These are phyloP conservation scores for Chrysolina oricalcia DNA, from an alignment of 2,888 invertebrate genomes.

Conservation along the genomic window DNA sequence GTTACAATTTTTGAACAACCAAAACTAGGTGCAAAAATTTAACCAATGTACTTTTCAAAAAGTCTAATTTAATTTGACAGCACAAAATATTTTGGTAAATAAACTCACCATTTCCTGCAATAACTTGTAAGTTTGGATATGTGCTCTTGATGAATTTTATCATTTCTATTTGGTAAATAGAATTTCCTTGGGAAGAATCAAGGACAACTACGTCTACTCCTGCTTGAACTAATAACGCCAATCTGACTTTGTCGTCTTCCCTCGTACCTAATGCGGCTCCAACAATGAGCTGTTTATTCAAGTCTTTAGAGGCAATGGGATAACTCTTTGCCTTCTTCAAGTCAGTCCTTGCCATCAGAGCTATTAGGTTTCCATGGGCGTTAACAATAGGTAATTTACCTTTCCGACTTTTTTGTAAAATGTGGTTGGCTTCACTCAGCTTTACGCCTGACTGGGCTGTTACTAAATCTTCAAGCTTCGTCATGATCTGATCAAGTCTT, in stretches of 20 bases:
- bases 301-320: constrained; percentile 97
- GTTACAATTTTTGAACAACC: too few species aligned
- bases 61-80: not conserved
- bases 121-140: constrained; percentile 91
- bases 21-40: too few species aligned
- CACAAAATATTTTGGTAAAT: not conserved
- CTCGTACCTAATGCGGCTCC: constrained; percentile 96
- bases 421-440: constrained; percentile 92
- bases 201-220: constrained; percentile 97
- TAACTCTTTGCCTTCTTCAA: constrained; percentile 97
- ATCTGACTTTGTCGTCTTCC: constrained; percentile 85
- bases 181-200: constrained; percentile 99
- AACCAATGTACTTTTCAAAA: not conserved
- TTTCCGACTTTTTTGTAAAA: constrained; percentile 97
- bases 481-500: constrained; percentile 87
- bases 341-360: constrained; percentile 97
- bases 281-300: constrained; percentile 93
- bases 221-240: constrained; percentile 86
- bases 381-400: constrained; percentile 92
- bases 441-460: constrained; percentile 94
- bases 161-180: constrained; percentile 96
- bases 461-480: constrained; percentile 87
- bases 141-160: constrained; percentile 90
- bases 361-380: constrained; percentile 89
- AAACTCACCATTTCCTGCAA: constrained; percentile 91